Base-by-base conservation (phyloP, 2,797 vertebrate species). In the Ambastaia sidthimunki region DNA sequence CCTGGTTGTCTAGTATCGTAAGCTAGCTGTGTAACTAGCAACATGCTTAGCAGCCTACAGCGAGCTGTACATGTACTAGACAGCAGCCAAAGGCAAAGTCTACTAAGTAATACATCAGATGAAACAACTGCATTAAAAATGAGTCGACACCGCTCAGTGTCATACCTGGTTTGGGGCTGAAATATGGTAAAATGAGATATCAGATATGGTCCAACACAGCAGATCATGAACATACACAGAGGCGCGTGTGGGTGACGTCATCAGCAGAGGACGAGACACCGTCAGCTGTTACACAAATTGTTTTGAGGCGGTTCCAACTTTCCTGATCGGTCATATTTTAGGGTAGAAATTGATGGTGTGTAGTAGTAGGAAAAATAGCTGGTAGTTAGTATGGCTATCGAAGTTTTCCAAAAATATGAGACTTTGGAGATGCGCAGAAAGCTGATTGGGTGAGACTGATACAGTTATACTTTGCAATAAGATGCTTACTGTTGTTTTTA, bases 381-480 rank as follows among this genome's bases (percentile, higher is more conserved):
- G 23, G 2, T 44, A 1, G 11, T 4, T 18, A 18, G 0, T 25
- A 82, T 84, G 80, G 69, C 65, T 21, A 9, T 81, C 7, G 86
- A 88, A 15, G 79, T 59, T 28, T 91, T 94, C n/a, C 63, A 15
- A 1, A 96, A 96, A 87, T 87, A 90, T 37, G 87, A 93, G 44
- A 96, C 96, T 0, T 87, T 96, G 60, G 83, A 89, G 54, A 90
- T 94, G 91, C 89, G 96, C 57, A 91, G 63, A 54, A 92, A 80
- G 78, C 84, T 96, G 11, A 94, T 97, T 83, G 96, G 96, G 96
- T 98, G 93, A 68, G 85, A 48, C 62, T 4, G 2, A 57, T 48
- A 55, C 3, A 2, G 25, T 16, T 19, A 23, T 2, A 25, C 31
- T 37, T 59, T 50, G 2, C 37, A 23, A 60, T 2, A 18, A 3